A percentile compares a stretch with the other conserved stretches of the same genome.
These are phyloP conservation scores for Brachypterus glaber DNA, from an alignment of 2,888 invertebrate genomes.

Conservation along the genomic window DNA sequence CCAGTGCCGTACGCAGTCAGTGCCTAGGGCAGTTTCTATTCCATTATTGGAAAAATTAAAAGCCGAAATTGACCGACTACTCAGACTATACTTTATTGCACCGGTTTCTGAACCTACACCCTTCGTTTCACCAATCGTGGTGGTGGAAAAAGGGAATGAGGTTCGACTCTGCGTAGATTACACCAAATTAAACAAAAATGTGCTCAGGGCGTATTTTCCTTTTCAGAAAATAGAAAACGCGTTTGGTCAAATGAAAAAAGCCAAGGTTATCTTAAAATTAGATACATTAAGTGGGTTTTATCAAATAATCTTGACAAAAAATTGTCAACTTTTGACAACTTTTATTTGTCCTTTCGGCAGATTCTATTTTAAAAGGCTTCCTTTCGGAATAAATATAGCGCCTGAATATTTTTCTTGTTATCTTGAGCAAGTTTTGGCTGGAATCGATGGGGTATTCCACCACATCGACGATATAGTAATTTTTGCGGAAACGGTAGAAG, in stretches of 20 bases:
- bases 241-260: conserved; percentile 19
- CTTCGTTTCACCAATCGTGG: conserved; percentile 17
- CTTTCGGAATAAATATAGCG: conserved; percentile 16
- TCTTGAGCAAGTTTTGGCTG: conserved; percentile 10
- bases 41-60: conserved; percentile 10
- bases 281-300: conserved; percentile 16
- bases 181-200: conserved; percentile 18
- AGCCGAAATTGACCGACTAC: conserved; percentile 13
- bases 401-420: conserved; percentile 15
- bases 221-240: conserved; percentile 25
- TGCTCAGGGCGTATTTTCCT: conserved; percentile 21
- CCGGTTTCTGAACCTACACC: conserved; percentile 13
- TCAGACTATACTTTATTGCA: conserved; percentile 17
- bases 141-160: conserved; percentile 14
- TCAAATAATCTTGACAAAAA: conserved; percentile 13
- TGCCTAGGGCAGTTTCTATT: background rate
- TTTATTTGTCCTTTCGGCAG: conserved; percentile 19
- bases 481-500: conserved; percentile 17
- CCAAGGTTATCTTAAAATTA: conserved; percentile 19
- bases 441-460: conserved; percentile 14
- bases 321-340: conserved; percentile 15
- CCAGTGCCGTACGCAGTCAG: conserved; percentile 14
- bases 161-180: conserved; percentile 19
- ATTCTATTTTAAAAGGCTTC: conserved; percentile 14
- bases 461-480: conserved; percentile 18